Percentiles rank a stretch among this genome's conserved stretches.
phyloP scores from a whole-genome alignment of 64 coral and sea anemone species.

The Pachyseris speciosa region DNA sequence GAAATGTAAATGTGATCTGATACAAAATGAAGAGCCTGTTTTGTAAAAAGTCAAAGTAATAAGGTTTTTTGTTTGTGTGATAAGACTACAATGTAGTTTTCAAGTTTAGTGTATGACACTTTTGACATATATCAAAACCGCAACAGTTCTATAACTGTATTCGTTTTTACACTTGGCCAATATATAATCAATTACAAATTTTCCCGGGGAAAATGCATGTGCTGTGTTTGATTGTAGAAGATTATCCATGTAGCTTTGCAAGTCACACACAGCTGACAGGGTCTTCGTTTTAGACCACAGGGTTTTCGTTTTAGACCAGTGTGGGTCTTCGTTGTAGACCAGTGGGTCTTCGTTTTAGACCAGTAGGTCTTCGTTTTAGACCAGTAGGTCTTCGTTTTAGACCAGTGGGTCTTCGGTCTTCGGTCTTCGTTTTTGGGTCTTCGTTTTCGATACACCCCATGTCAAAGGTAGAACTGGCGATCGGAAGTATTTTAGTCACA shows the following conservation, averaged over 20 bases:
- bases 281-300: too few species aligned
- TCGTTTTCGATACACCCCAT: not conserved
- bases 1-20: not conserved
- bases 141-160: not conserved
- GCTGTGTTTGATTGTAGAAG: too few species aligned
- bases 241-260: too few species aligned
- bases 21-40: not conserved
- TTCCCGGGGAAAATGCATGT: not conserved
- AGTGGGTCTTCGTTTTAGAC: too few species aligned
- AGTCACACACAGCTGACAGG: too few species aligned
- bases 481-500: not conserved
- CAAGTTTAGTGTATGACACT: not conserved
- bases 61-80: not conserved
- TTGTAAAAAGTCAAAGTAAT: too few species aligned
- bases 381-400: too few species aligned
- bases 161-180: not conserved
- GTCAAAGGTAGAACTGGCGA: not conserved
- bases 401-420: too few species aligned
- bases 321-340: too few species aligned
- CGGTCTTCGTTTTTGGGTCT: too few species aligned
- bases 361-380: too few species aligned
- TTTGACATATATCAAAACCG: not conserved
- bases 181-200: not conserved
- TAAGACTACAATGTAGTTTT: not conserved
- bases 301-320: too few species aligned